A percentile compares a stretch with the other conserved stretches of the same genome.
Evolutionary conservation across 2,113 vertebrate species (phyloP).

Genomic region (Microtus ochrogaster): DNA sequence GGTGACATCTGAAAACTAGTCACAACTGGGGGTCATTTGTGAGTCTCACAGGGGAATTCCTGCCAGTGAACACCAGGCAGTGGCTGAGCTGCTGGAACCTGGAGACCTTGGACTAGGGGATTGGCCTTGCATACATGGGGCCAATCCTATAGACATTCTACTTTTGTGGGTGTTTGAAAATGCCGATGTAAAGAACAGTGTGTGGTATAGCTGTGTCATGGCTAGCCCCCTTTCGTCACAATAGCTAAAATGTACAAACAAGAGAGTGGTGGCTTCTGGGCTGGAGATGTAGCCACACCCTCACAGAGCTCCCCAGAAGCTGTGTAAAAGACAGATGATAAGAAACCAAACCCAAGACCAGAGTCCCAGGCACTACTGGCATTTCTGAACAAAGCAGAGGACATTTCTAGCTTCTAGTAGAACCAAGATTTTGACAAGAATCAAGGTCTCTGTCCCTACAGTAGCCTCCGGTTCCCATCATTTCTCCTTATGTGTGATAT

Average conservation of each 20-base stretch:
- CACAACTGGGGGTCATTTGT: neutral
- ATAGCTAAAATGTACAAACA: neutral
- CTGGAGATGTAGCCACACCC: neutral
- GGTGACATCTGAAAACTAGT: slow-evolving; percentile 59
- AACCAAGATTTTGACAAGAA: neutral
- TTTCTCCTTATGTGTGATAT: neutral
- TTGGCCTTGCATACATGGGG: neutral
- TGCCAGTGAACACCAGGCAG: neutral
- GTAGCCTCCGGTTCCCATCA: neutral
- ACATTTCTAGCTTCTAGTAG: neutral
- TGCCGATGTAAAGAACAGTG: neutral
- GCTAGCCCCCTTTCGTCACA: neutral
- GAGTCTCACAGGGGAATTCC: slow-evolving; percentile 50
- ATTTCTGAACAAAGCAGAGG: neutral
- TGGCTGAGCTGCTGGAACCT: neutral
- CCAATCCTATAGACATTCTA: neutral
- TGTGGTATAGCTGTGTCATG: neutral
- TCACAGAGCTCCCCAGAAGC: neutral
- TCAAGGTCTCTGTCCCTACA: neutral
- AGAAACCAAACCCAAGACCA: neutral
- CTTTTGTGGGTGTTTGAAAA: neutral
- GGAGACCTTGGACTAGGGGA: neutral
- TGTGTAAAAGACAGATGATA: neutral
- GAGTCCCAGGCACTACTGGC: neutral
- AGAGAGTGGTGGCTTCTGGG: neutral